Evolutionary conservation across 2,888 invertebrate genomes (phyloP), one percentile per base, ranked within the genome.

Genomic region (Drosophila kokeensis): DNA sequence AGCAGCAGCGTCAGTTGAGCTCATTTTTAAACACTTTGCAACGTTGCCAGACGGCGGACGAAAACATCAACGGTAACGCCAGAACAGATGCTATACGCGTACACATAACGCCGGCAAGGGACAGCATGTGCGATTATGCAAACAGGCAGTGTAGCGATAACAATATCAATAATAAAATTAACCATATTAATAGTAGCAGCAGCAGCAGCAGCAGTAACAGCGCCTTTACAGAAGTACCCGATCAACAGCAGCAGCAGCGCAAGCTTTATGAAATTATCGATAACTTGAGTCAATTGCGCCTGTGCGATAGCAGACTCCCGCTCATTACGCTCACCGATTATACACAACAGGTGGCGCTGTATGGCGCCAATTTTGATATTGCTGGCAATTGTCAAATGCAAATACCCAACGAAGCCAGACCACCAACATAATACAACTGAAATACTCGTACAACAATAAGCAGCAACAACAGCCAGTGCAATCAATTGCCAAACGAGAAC

Each of bases 311-410:
- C 32, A 63, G 59, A 55, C 77, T 93, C 68, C 93, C 93, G 55
- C 91, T 90, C 79, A 93, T 93, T 18, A 91, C 92, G 40, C 79
- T 93, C 57, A 92, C 92, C 36, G 92, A 93, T 75, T 93, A 87
- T 54, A 91, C 76, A 67, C 83, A 86, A 73, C 83, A 82, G 83
- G 81, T 70, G 76, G 73, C 76, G 72, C 67, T 74, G 2, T 71
- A 72, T 55, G 83, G 72, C 73, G 72, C 68, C 66, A 73, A 73
- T 45, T 84, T 82, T 69, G 75, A 83, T 57, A 40, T 75, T 49
- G 59, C 57, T 75, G 55, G 45, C 67, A 66, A 38, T 65, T 50
- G 76, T 74, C 64, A 70, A 67, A 75, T 91, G 71, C 86, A 85
- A 57, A 79, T 86, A 77, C 87, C 90, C 50, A 69, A 70, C 69